Evolutionary conservation across 2,113 vertebrate genomes (phyloP).

Genomic region (Zingel zingel): DNA sequence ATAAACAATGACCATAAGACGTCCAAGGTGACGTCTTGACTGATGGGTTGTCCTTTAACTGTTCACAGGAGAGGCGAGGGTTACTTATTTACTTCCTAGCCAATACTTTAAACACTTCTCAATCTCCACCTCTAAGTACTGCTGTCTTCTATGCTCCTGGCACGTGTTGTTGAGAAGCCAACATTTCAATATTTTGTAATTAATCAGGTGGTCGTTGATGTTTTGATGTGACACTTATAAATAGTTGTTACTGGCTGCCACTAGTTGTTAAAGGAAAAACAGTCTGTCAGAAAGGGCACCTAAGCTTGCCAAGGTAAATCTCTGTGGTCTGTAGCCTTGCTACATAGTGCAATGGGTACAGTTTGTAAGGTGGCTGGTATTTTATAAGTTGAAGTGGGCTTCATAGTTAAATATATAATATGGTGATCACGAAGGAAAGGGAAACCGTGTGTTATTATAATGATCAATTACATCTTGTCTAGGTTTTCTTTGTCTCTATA

Average conservation of each 20-base stretch:
- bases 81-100: neutral
- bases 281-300: constrained; percentile 32
- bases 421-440: constrained; percentile 56
- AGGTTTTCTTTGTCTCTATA: neutral
- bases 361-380: constrained; percentile 37
- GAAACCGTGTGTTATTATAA: constrained; percentile 66
- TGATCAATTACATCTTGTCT: neutral
- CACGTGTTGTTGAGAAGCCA: neutral
- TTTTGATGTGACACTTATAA: neutral
- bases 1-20: neutral
- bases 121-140: neutral
- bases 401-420: constrained; percentile 34
- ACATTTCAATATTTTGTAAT: constrained; percentile 1
- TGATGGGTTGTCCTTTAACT: neutral
- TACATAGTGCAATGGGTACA: constrained; percentile 39
- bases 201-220: neutral
- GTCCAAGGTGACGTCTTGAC: neutral
- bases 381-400: constrained; percentile 38
- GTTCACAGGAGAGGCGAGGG: neutral
- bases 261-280: neutral
- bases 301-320: constrained; percentile 62
- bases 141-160: neutral
- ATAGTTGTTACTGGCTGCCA: neutral
- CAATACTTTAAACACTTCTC: constrained; percentile 3
- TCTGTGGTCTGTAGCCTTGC: constrained; percentile 40